Percentiles rank a stretch among this genome's conserved stretches.
Evolutionary conservation across 1,140 invertebrate species (phyloP).

Genomic region (Ips typographus): DNA sequence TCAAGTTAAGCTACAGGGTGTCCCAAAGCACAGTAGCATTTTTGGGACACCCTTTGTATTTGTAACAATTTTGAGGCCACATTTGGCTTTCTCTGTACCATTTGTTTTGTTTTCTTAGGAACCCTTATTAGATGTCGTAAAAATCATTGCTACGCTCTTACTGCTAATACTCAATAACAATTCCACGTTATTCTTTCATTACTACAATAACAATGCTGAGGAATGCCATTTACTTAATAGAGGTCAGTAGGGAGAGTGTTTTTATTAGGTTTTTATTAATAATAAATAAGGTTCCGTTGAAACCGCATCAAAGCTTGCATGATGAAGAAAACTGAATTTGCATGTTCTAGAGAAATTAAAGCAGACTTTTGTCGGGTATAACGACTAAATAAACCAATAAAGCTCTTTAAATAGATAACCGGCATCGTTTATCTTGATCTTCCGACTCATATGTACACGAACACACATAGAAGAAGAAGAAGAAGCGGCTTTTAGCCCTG

Average conservation of each 20-base stretch:
- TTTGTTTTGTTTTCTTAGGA: too few species aligned
- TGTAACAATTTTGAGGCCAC: too few species aligned
- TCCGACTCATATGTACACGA: slow-evolving; percentile 16
- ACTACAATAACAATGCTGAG: not conserved
- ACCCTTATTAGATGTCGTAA: not conserved
- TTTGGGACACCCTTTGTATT: too few species aligned
- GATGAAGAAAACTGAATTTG: not conserved
- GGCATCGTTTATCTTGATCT: slow-evolving; percentile 10
- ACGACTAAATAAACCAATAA: slow-evolving; percentile 14
- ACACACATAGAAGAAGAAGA: slow-evolving; percentile 3
- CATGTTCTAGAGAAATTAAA: not conserved
- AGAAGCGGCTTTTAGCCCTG: slow-evolving; percentile 24
- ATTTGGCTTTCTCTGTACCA: too few species aligned
- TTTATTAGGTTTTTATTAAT: not conserved
- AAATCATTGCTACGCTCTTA: not conserved
- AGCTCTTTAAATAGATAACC: slow-evolving; percentile 16
- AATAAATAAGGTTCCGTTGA: not conserved
- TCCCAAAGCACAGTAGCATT: too few species aligned
- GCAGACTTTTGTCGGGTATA: slow-evolving; percentile 2
- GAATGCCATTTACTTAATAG: not conserved
- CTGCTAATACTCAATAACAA: not conserved
- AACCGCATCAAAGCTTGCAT: not conserved
- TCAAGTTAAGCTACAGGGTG: too few species aligned
- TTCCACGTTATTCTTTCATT: slow-evolving; percentile 1
- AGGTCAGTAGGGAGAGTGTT: not conserved